Conservation (phyloP, 2,113 vertebrate species). For the Euleptes europaea region DNA sequence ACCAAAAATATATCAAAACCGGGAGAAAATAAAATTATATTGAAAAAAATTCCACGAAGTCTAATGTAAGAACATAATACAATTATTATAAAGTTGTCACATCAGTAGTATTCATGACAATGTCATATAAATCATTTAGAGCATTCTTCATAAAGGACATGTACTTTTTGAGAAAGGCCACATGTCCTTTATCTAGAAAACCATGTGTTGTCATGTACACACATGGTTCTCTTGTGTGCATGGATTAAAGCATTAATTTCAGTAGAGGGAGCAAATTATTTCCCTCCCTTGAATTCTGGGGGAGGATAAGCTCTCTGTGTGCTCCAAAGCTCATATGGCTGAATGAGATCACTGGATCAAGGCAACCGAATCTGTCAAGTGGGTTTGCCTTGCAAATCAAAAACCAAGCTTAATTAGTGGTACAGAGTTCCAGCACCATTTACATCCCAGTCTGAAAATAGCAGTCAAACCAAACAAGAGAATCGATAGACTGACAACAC, state of each 20-base stretch:
- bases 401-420: background rate
- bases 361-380: background rate
- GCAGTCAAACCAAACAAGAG: accelerated
- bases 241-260: background rate
- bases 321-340: background rate
- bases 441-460: background rate
- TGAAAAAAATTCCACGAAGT: constrained; percentile 12
- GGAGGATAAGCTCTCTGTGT: background rate
- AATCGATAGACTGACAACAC: background rate
- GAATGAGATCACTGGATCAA: background rate
- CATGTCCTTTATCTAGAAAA: background rate
- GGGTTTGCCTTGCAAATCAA: constrained; percentile 9
- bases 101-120: constrained; percentile 55
- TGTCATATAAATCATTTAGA: constrained; percentile 69
- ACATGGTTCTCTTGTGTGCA: background rate
- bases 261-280: background rate
- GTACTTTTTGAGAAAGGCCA: constrained; percentile 52
- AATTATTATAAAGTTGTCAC: constrained; percentile 51
- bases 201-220: background rate
- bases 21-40: background rate
- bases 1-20: background rate
- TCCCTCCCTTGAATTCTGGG: background rate
- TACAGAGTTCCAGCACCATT: constrained; percentile 6
- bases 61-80: constrained; percentile 37
- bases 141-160: constrained; percentile 45